Evolutionary conservation across 2,888 invertebrate species (phyloP).

Genomic region (Protophormia terraenovae): DNA sequence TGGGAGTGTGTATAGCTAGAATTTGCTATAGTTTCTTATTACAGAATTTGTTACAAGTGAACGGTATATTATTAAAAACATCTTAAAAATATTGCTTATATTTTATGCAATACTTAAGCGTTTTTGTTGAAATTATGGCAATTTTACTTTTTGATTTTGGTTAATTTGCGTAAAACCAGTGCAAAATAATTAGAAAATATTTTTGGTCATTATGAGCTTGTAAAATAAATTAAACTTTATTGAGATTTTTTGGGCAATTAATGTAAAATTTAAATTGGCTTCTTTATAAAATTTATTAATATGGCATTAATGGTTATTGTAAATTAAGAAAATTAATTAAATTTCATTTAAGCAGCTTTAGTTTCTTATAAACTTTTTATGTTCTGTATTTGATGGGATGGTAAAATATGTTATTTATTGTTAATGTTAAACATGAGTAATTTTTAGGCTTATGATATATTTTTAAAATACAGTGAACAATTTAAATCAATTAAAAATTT

Average conservation of each 20-base stretch:
- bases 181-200: conserved; percentile 23
- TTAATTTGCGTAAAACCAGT: conserved; percentile 57
- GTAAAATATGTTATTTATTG: no score
- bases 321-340: background rate
- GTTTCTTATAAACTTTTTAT: no score
- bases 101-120: conserved; percentile 46
- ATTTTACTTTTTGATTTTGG: conserved; percentile 19
- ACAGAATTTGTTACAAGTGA: conserved; percentile 17
- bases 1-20: conserved; percentile 45
- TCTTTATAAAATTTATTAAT: background rate
- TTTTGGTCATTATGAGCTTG: conserved; percentile 26
- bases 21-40: conserved; percentile 36
- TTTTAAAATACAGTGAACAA: no score
- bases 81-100: conserved; percentile 29
- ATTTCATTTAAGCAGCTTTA: no score
- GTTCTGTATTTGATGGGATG: no score
- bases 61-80: conserved; percentile 31
- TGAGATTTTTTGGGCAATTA: background rate
- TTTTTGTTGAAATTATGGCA: conserved; percentile 50
- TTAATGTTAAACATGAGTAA: no score
- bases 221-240: conserved; percentile 30
- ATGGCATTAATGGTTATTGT: background rate
- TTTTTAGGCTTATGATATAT: no score
- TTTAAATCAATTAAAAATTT: no score
- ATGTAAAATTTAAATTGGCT: background rate